Percentiles rank a stretch among this genome's conserved stretches.
phyloP scores from a whole-genome alignment of 92 coral and sea anemone species.

The Muricea muricata region DNA sequence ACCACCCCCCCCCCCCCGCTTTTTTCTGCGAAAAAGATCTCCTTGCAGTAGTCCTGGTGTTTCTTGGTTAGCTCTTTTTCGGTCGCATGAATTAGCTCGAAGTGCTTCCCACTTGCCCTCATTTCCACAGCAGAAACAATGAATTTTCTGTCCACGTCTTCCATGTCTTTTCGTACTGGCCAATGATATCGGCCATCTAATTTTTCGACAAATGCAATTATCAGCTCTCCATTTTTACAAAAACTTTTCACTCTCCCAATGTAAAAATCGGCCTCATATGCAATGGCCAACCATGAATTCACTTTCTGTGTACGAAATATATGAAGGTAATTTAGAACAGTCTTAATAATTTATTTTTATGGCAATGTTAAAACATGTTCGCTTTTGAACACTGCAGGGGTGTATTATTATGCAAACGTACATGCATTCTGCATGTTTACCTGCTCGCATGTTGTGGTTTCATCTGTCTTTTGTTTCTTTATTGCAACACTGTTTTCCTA shows the following conservation, averaged over 20 bases:
- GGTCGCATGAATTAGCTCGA: too few species aligned
- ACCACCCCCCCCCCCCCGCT: neutral
- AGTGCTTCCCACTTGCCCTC: neutral
- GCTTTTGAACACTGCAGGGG: too few species aligned
- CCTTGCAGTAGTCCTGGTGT: neutral
- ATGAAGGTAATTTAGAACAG: too few species aligned
- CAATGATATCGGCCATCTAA: neutral
- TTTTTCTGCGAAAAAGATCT: neutral
- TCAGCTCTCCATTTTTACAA: neutral
- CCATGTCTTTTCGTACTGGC: neutral
- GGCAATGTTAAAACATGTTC: too few species aligned
- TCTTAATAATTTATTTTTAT: too few species aligned
- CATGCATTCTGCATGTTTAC: too few species aligned
- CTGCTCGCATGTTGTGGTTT: too few species aligned
- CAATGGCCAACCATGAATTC: neutral
- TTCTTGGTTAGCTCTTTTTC: too few species aligned
- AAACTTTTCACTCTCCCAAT: neutral
- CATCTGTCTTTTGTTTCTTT: too few species aligned
- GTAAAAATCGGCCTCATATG: neutral
- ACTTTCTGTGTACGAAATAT: too few species aligned
- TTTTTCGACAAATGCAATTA: neutral
- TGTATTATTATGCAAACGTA: too few species aligned
- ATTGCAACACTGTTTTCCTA: too few species aligned
- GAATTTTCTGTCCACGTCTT: neutral
- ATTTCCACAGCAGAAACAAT: neutral